These are phyloP conservation scores for Fragum fragum DNA, from an alignment of 2,888 invertebrate species.

Conservation along the genomic window DNA sequence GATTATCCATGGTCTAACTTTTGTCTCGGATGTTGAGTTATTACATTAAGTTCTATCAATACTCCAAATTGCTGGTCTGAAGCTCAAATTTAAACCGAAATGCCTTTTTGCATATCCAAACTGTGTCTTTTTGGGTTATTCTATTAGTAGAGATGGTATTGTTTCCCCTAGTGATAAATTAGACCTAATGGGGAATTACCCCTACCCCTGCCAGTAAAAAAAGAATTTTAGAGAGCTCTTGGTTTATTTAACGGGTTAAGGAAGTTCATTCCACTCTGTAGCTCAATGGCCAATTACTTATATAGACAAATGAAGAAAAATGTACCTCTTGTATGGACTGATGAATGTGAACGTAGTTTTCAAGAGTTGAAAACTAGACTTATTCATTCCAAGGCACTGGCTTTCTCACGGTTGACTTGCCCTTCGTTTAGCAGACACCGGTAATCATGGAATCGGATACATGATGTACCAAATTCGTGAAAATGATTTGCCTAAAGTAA, in stretches of 20 bases:
- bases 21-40: conserved; percentile 18
- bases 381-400: conserved; percentile 47
- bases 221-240: conserved; percentile 51
- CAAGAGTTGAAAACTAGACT: conserved; percentile 41
- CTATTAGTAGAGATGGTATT: conserved; percentile 29
- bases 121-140: conserved; percentile 14
- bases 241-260: conserved; percentile 68
- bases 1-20: conserved; percentile 52
- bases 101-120: neutral
- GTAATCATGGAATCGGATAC: conserved; percentile 59
- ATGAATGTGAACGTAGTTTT: conserved; percentile 45
- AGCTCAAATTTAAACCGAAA: neutral
- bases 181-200: conserved; percentile 38
- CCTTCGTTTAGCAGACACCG: conserved; percentile 56
- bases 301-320: conserved; percentile 44
- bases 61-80: conserved; percentile 36
- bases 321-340: conserved; percentile 40
- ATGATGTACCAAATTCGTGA: conserved; percentile 62
- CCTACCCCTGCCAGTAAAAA: conserved; percentile 39
- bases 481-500: conserved; percentile 33
- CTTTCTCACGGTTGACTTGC: conserved; percentile 61
- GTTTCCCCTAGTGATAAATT: conserved; percentile 43
- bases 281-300: conserved; percentile 32
- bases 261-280: conserved; percentile 58
- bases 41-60: conserved; percentile 36